phyloP scores from a whole-genome alignment of 2,113 vertebrate genomes.

The Podiceps cristatus region DNA sequence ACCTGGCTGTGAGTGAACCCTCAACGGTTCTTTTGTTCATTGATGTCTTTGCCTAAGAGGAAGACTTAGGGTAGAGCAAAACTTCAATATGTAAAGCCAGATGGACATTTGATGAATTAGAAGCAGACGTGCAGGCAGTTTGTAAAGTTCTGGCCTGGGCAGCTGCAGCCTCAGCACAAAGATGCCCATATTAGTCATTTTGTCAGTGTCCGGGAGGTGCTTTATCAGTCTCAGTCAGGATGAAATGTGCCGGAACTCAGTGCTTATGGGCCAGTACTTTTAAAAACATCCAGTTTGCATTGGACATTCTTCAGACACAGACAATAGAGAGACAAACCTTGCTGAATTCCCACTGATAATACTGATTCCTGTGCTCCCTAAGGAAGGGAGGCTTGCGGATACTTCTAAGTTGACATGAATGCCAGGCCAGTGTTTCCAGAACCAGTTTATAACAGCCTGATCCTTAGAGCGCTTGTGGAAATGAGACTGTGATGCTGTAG shows the following conservation, averaged over 20 bases:
- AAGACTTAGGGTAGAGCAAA: not conserved
- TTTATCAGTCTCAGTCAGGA: fast-evolving
- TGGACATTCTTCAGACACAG: not conserved
- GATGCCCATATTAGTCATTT: not conserved
- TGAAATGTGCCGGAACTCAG: not conserved
- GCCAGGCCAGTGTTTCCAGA: not conserved
- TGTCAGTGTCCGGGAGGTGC: not conserved
- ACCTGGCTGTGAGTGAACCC: not conserved
- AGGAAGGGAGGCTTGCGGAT: not conserved
- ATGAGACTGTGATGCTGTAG: not conserved
- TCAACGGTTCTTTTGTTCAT: not conserved
- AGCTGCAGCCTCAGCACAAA: not conserved
- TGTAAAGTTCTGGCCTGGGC: not conserved
- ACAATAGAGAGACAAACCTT: not conserved
- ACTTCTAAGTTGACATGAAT: not conserved
- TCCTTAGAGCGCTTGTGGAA: fast-evolving
- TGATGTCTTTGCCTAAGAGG: not conserved
- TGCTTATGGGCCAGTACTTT: not conserved
- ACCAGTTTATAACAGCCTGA: not conserved
- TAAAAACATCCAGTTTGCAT: not conserved
- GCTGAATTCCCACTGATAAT: not conserved
- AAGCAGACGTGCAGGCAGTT: not conserved
- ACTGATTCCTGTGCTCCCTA: not conserved
- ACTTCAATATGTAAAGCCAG: not conserved
- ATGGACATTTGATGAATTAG: not conserved